A percentile compares a stretch with the other conserved stretches of the same genome.
Conservation (phyloP, 92 coral and sea anemone genomes). For the Phenganax marumi region DNA sequence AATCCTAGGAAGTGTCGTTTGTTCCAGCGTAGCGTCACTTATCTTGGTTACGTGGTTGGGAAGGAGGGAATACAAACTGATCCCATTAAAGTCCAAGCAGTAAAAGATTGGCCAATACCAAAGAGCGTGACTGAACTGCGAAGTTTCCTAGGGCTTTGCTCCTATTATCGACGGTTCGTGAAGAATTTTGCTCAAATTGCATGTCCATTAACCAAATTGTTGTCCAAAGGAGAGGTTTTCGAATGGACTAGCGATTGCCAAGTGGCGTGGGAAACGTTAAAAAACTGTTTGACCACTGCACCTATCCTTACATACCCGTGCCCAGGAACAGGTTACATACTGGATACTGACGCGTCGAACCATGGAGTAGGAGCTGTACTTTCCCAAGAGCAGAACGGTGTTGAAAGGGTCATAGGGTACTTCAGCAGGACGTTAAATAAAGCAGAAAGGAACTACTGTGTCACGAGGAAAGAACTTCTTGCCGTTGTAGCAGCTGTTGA, state of each 20-base stretch:
- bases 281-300: slow-evolving; percentile 36
- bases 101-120: slow-evolving; percentile 43
- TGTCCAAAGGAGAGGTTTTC: slow-evolving; percentile 2
- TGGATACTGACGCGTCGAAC: neutral
- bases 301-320: neutral
- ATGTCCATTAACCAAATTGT: slow-evolving; percentile 17
- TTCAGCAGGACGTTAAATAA: neutral
- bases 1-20: neutral
- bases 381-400: slow-evolving; percentile 8
- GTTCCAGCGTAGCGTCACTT: slow-evolving; percentile 7
- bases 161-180: slow-evolving; percentile 48
- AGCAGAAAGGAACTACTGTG: slow-evolving; percentile 19
- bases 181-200: slow-evolving; percentile 40
- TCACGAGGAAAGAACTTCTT: neutral
- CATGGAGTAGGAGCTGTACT: slow-evolving; percentile 5
- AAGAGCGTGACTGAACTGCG: slow-evolving; percentile 20
- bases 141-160: slow-evolving; percentile 35
- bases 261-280: slow-evolving; percentile 5
- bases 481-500: neutral
- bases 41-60: slow-evolving; percentile 8
- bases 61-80: slow-evolving; percentile 36
- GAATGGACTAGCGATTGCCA: slow-evolving; percentile 40
- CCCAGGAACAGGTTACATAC: neutral
- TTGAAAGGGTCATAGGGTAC: neutral
- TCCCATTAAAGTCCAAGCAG: slow-evolving; percentile 33